A percentile compares a stretch with the other conserved stretches of the same genome.
phyloP scores from a whole-genome alignment of 2,797 vertebrate genomes.

The Semaprochilodus insignis region DNA sequence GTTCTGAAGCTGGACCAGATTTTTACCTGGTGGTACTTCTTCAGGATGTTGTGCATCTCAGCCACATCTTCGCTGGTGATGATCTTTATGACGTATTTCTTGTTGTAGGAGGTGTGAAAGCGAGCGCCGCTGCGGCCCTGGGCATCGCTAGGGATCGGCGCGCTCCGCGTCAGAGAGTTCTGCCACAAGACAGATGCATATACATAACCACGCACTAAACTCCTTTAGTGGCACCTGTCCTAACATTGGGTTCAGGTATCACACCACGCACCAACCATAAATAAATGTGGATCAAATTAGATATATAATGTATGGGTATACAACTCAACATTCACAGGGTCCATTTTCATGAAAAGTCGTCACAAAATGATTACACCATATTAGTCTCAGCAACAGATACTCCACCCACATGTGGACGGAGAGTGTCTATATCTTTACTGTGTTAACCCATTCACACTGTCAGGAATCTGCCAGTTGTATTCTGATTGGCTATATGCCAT shows the following conservation, averaged over 20 bases:
- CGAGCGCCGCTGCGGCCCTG: constrained; percentile 96
- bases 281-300: neutral
- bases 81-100: constrained; percentile 97
- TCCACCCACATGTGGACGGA: too few species aligned
- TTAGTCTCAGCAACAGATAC: too few species aligned
- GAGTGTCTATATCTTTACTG: too few species aligned
- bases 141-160: constrained; percentile 93
- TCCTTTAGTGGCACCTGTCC: constrained; percentile 28
- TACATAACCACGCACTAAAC: neutral
- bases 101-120: constrained; percentile 96
- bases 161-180: constrained; percentile 96
- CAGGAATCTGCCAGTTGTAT: too few species aligned
- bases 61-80: constrained; percentile 98
- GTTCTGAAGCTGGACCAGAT: neutral
- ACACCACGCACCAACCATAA: neutral
- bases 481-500: too few species aligned
- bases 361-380: too few species aligned
- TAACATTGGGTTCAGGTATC: constrained; percentile 21
- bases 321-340: too few species aligned
- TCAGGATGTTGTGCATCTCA: constrained; percentile 99
- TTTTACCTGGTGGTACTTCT: constrained; percentile 98
- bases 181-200: constrained; percentile 67
- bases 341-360: too few species aligned
- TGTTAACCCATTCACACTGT: too few species aligned
- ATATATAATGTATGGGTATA: too few species aligned